Conservation (phyloP, 2,888 invertebrate species). For the Sphaerophoria taeniata region DNA sequence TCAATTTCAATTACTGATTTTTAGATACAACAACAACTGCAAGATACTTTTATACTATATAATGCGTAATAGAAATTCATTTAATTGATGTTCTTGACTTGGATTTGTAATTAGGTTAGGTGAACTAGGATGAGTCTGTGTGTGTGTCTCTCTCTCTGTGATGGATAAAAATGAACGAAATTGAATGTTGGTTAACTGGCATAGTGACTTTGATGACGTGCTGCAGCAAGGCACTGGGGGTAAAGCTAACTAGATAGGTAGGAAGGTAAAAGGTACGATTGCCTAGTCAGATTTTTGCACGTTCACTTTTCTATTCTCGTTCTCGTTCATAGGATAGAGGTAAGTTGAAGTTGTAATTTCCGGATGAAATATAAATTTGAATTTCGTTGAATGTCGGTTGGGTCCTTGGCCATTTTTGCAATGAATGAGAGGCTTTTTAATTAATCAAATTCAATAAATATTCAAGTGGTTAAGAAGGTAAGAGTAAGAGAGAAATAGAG, state of each 20-base stretch:
- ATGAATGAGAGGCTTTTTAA: slow-evolving; percentile 17
- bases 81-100: slow-evolving; percentile 69
- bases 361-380: not conserved
- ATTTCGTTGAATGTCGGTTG: not conserved
- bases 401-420: not conserved
- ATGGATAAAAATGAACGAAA: not conserved
- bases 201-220: no score
- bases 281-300: slow-evolving; percentile 5
- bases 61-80: slow-evolving; percentile 56
- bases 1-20: slow-evolving; percentile 66
- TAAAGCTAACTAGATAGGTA: not conserved
- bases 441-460: slow-evolving; percentile 37
- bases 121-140: slow-evolving; percentile 15
- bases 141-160: no score
- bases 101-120: slow-evolving; percentile 61
- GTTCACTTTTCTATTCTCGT: not conserved
- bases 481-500: not conserved
- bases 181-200: not conserved
- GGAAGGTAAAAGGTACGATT: not conserved
- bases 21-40: slow-evolving; percentile 14
- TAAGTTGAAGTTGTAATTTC: not conserved
- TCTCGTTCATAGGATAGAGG: not conserved
- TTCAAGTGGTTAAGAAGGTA: not conserved
- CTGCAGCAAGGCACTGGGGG: not conserved
- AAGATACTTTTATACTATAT: slow-evolving; percentile 23